Percentiles rank a stretch among this genome's conserved stretches.
phyloP scores from a whole-genome alignment of 2,888 invertebrate genomes.

The Belgica antarctica region DNA sequence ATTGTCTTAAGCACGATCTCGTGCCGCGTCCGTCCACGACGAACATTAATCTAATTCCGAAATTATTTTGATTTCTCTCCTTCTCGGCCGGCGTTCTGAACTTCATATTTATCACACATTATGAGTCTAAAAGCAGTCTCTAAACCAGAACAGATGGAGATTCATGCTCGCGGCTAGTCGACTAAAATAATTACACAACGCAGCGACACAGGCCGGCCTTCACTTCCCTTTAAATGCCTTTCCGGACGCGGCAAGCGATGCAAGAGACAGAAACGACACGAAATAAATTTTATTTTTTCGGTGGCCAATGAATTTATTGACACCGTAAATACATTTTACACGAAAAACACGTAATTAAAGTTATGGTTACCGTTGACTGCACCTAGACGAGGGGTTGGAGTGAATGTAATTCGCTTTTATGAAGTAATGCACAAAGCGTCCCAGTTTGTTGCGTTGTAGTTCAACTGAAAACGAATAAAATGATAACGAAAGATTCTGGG shows the following conservation, averaged over 20 bases:
- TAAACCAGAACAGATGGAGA: conserved; percentile 15
- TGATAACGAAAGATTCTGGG: too few species aligned
- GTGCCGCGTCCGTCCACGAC: not conserved
- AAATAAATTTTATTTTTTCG: not conserved
- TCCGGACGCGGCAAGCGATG: not conserved
- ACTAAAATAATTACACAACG: not conserved
- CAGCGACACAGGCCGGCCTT: not conserved
- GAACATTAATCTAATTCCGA: not conserved
- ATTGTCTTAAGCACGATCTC: not conserved
- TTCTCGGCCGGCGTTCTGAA: not conserved
- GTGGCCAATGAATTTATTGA: not conserved
- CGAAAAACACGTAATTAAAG: conserved; percentile 18
- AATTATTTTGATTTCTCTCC: not conserved
- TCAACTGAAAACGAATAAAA: not conserved
- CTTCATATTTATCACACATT: conserved; percentile 12
- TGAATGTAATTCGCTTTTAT: not conserved
- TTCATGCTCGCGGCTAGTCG: conserved; percentile 6
- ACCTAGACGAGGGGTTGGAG: not conserved
- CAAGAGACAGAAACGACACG: too few species aligned
- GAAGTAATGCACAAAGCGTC: not conserved
- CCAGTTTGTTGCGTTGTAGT: not conserved
- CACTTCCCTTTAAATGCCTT: conserved; percentile 18
- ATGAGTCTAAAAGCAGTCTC: not conserved
- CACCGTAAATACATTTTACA: conserved; percentile 9
- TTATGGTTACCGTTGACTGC: conserved; percentile 3